A percentile compares a stretch with the other conserved stretches of the same genome.
Conservation (phyloP, 2,797 vertebrate species). For the Propithecus perrieri region DNA sequence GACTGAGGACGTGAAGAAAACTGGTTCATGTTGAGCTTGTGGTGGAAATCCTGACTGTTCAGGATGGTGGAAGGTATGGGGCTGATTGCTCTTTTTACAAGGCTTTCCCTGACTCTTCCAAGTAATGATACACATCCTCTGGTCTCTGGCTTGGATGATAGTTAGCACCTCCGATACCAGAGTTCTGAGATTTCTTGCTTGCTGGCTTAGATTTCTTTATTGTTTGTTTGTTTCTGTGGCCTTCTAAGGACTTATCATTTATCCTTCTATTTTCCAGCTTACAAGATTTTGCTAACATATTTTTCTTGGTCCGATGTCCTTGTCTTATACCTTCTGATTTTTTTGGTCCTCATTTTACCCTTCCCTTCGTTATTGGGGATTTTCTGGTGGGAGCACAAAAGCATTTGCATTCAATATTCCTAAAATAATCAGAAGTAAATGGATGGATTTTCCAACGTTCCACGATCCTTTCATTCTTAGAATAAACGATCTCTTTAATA, state of each 20-base stretch:
- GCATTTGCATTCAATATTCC: too few relatives aligned
- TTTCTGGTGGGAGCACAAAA: too few relatives aligned
- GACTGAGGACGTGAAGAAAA: background rate
- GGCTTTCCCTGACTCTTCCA: background rate
- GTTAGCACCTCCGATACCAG: background rate
- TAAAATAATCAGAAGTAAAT: too few relatives aligned
- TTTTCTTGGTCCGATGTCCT: background rate
- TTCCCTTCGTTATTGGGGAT: too few relatives aligned
- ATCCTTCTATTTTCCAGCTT: background rate
- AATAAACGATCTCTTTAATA: too few relatives aligned
- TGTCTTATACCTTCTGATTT: background rate
- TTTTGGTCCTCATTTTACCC: too few relatives aligned
- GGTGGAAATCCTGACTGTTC: background rate
- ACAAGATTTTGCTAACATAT: background rate
- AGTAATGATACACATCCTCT: background rate
- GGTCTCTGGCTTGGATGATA: background rate
- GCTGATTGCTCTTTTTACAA: background rate
- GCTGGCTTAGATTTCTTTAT: background rate
- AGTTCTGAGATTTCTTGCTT: background rate
- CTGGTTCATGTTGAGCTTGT: background rate
- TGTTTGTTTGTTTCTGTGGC: background rate
- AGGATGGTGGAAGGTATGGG: background rate
- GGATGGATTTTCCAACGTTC: too few relatives aligned
- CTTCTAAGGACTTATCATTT: background rate
- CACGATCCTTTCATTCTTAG: too few relatives aligned